phyloP scores from a whole-genome alignment of 35 echinoderm and acorn worm species.

The Stichopus chloronotus region DNA sequence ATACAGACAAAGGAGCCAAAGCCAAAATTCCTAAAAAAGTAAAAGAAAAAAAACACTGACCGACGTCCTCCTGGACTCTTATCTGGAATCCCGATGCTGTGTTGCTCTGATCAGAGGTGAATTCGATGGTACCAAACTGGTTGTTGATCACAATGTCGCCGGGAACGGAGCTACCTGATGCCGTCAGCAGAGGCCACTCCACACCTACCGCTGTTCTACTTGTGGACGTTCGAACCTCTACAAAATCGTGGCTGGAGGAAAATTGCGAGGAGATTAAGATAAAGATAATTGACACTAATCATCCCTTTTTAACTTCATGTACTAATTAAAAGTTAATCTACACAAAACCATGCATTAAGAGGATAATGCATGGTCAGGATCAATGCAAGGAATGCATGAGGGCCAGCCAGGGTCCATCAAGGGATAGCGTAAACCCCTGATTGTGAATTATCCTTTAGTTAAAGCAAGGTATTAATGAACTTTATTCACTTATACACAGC shows the following conservation, averaged over 20 bases:
- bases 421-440: no score
- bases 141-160: constrained; percentile 61
- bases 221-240: constrained; percentile 60
- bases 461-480: no score
- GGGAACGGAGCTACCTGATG: constrained; percentile 63
- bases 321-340: background rate
- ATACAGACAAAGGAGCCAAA: no score
- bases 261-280: background rate
- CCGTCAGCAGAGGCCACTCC: background rate
- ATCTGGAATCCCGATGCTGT: constrained; percentile 64
- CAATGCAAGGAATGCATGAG: no score
- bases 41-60: background rate
- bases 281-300: no score
- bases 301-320: background rate
- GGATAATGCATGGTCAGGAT: no score
- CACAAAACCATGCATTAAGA: background rate
- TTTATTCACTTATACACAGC: no score
- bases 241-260: constrained; percentile 70
- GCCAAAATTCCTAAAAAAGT: background rate
- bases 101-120: constrained; percentile 71
- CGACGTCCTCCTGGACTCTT: constrained; percentile 6
- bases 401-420: no score
- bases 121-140: constrained; percentile 64
- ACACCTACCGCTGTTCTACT: constrained; percentile 19
- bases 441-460: no score